Evolutionary conservation across 2,888 invertebrate species (phyloP).

Genomic region (Melanargia galathea): DNA sequence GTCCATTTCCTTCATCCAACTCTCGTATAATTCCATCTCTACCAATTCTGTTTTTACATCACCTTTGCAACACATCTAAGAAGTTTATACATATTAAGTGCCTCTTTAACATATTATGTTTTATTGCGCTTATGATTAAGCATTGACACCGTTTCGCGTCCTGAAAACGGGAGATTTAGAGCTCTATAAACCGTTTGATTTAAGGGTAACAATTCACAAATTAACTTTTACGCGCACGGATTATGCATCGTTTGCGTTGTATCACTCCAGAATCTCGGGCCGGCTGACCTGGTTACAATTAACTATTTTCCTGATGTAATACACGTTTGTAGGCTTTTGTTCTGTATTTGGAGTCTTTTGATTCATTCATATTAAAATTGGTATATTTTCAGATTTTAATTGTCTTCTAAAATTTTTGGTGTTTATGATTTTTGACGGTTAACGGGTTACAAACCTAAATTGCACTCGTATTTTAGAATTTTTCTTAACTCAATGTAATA

Average conservation of each 20-base stretch:
- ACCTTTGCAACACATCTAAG: background rate
- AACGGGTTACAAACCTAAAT: too few species aligned
- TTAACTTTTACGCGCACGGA: constrained; percentile 35
- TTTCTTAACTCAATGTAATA: too few species aligned
- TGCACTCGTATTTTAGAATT: too few species aligned
- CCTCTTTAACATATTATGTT: constrained; percentile 19
- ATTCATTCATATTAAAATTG: background rate
- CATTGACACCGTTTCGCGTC: constrained; percentile 19
- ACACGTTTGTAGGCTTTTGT: constrained; percentile 6
- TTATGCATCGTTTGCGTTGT: constrained; percentile 31
- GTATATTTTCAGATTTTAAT: background rate
- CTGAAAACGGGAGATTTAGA: constrained; percentile 29
- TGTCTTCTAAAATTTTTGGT: background rate
- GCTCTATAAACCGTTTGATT: constrained; percentile 35
- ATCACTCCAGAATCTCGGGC: constrained; percentile 22
- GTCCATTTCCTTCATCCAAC: background rate
- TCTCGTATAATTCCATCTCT: background rate
- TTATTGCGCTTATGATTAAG: constrained; percentile 31
- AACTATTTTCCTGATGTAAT: constrained; percentile 22
- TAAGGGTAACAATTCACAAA: constrained; percentile 33
- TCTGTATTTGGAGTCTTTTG: constrained; percentile 10
- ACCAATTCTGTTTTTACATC: background rate
- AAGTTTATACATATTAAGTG: background rate
- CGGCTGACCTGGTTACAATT: constrained; percentile 32
- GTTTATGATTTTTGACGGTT: too few species aligned